phyloP scores from a whole-genome alignment of 2,888 invertebrate genomes.

The Heliothis peltigera region DNA sequence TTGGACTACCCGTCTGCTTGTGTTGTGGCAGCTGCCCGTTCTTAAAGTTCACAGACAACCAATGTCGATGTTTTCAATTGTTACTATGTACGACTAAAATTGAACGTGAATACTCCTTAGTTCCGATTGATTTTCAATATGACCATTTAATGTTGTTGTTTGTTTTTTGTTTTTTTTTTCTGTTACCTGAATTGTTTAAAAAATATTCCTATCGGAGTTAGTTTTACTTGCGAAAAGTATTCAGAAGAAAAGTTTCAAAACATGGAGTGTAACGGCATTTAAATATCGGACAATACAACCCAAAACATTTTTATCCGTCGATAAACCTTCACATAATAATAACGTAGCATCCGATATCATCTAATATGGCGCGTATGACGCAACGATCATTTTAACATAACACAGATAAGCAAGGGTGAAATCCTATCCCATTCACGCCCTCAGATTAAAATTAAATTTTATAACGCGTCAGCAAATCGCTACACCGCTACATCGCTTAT shows the following conservation, averaged over 20 bases:
- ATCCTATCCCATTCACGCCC: constrained; percentile 86
- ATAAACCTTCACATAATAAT: constrained; percentile 51
- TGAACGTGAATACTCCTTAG: neutral
- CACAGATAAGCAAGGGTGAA: constrained; percentile 84
- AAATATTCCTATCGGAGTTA: no score
- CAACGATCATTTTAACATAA: constrained; percentile 71
- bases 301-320: constrained; percentile 41
- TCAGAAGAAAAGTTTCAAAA: neutral
- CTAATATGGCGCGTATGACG: constrained; percentile 63
- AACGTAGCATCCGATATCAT: constrained; percentile 65
- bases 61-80: constrained; percentile 28
- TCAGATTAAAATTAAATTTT: constrained; percentile 88
- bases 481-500: constrained; percentile 73
- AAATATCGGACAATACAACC: neutral
- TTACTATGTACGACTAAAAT: constrained; percentile 13
- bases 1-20: constrained; percentile 12
- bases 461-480: constrained; percentile 81
- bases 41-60: constrained; percentile 37
- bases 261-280: neutral
- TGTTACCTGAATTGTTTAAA: no score
- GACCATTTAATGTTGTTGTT: neutral
- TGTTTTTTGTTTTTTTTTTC: neutral
- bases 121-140: constrained; percentile 3
- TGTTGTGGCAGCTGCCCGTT: constrained; percentile 16
- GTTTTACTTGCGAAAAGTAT: no score